A percentile compares a stretch with the other conserved stretches of the same genome.
Conservation (phyloP, 2,113 vertebrate genomes). For the Callionymus lyra region DNA sequence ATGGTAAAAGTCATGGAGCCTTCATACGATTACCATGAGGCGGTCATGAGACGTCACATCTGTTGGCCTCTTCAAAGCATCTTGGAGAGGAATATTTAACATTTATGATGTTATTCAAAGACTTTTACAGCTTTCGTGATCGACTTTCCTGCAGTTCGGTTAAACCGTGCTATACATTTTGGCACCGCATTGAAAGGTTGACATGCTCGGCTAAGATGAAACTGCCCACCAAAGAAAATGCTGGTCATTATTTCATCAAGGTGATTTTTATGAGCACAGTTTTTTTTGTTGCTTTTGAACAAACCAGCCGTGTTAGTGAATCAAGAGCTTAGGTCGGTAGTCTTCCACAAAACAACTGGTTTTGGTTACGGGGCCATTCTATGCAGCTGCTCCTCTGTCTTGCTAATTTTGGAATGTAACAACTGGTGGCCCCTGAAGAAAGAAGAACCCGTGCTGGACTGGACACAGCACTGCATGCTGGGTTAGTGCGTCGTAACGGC, state of each 20-base stretch:
- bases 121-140: slow-evolving; percentile 41
- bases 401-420: slow-evolving; percentile 56
- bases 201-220: slow-evolving; percentile 27
- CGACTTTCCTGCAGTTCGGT: slow-evolving; percentile 26
- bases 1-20: too few relatives aligned
- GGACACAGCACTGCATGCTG: slow-evolving; percentile 36
- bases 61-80: slow-evolving; percentile 26
- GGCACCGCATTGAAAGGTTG: slow-evolving; percentile 27
- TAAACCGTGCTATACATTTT: too few relatives aligned
- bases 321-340: slow-evolving; percentile 8
- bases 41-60: slow-evolving; percentile 37
- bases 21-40: slow-evolving; percentile 15
- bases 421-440: slow-evolving; percentile 55
- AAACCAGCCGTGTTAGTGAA: too few relatives aligned
- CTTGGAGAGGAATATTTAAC: slow-evolving; percentile 19
- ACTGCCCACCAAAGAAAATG: slow-evolving; percentile 4
- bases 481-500: slow-evolving; percentile 32
- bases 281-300: too few relatives aligned
- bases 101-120: slow-evolving; percentile 47
- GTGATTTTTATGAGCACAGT: too few relatives aligned
- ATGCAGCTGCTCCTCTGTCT: slow-evolving; percentile 21
- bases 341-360: too few relatives aligned
- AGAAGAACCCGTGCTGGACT: slow-evolving; percentile 40
- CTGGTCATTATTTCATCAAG: too few relatives aligned
- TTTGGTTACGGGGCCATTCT: too few relatives aligned